These are phyloP conservation scores for Apomyelois bistriatella DNA, from an alignment of 2,888 invertebrate genomes.

Conservation along the genomic window DNA sequence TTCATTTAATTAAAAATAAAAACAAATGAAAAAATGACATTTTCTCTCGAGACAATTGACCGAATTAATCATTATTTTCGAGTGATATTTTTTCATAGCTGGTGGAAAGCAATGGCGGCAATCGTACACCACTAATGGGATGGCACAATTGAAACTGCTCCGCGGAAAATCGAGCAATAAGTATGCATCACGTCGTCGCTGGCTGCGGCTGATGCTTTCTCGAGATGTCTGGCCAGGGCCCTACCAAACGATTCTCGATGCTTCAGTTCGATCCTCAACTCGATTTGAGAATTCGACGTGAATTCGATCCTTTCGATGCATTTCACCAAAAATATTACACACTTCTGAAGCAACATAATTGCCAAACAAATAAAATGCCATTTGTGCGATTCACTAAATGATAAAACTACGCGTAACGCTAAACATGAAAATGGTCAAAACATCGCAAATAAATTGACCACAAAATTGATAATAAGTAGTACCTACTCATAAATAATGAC, in stretches of 20 bases:
- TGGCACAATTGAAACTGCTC: conserved; percentile 68
- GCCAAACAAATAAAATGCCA: too few relatives aligned
- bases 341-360: too few relatives aligned
- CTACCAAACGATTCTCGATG: conserved; percentile 15
- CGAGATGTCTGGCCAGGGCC: conserved; percentile 53
- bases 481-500: too few relatives aligned
- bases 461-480: too few relatives aligned
- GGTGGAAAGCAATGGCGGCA: conserved; percentile 43
- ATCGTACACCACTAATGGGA: conserved; percentile 65
- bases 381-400: too few relatives aligned
- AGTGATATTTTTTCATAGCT: conserved; percentile 29
- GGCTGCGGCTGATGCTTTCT: conserved; percentile 55
- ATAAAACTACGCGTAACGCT: too few relatives aligned
- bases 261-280: neutral
- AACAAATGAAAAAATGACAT: too few relatives aligned
- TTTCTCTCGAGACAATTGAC: neutral
- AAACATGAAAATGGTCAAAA: too few relatives aligned
- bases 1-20: too few relatives aligned
- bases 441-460: too few relatives aligned
- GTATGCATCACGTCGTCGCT: conserved; percentile 67
- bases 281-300: neutral
- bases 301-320: neutral
- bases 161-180: conserved; percentile 71
- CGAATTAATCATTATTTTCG: conserved; percentile 5
- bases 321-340: too few relatives aligned